These are phyloP conservation scores for Andrena marginata DNA, from an alignment of 2,888 invertebrate genomes.

Conservation along the genomic window DNA sequence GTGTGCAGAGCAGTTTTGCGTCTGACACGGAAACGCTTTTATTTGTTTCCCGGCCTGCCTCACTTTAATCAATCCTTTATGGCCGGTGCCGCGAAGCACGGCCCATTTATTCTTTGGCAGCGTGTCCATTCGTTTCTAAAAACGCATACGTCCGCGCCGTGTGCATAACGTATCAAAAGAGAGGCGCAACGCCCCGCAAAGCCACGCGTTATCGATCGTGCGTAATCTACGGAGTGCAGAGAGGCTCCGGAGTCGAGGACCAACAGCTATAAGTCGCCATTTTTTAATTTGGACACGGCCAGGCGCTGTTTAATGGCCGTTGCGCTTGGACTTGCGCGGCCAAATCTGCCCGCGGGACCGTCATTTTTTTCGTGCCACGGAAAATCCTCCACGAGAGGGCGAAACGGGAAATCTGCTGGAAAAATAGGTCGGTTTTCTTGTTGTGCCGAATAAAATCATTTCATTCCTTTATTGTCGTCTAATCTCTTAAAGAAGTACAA, in stretches of 20 bases:
- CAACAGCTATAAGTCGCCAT: constrained; percentile 42
- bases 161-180: constrained; percentile 51
- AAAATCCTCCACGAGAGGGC: constrained; percentile 17
- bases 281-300: constrained; percentile 55
- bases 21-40: constrained; percentile 15
- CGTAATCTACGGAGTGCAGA: constrained; percentile 49
- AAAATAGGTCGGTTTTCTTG: constrained; percentile 26
- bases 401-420: constrained; percentile 40
- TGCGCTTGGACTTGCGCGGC: constrained; percentile 33
- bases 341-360: constrained; percentile 37
- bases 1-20: constrained; percentile 24
- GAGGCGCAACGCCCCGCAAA: constrained; percentile 40
- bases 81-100: constrained; percentile 34
- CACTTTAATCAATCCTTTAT: constrained; percentile 60
- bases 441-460: too few species aligned
- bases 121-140: constrained; percentile 57
- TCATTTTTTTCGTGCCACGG: constrained; percentile 47
- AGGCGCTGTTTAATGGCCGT: constrained; percentile 47
- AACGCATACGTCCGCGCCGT: constrained; percentile 16
- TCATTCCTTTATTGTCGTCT: too few species aligned
- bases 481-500: too few species aligned
- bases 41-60: not conserved
- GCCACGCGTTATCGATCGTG: constrained; percentile 56
- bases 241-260: not conserved
- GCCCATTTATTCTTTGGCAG: constrained; percentile 66